Evolutionary conservation across 2,888 invertebrate species (phyloP).

Genomic region (Drosophila buzzatii): DNA sequence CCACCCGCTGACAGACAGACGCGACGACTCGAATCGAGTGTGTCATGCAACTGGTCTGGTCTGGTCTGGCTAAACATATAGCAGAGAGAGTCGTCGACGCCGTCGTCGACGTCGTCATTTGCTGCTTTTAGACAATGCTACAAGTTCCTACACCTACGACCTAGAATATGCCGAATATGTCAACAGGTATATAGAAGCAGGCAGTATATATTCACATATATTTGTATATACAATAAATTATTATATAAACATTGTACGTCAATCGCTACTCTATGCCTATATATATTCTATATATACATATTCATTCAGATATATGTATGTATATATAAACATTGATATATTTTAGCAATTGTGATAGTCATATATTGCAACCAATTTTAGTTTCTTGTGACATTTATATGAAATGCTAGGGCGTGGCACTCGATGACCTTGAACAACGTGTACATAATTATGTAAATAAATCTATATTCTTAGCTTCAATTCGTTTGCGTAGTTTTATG

Average conservation of each 20-base stretch:
- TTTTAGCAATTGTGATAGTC: constrained; percentile 42
- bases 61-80: constrained; percentile 41
- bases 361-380: constrained; percentile 31
- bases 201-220: constrained; percentile 15
- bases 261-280: constrained; percentile 30
- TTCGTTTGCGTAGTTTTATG: neutral
- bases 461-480: neutral
- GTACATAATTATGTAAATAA: neutral
- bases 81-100: constrained; percentile 32
- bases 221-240: constrained; percentile 13
- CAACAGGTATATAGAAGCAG: constrained; percentile 72
- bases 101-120: constrained; percentile 65
- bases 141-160: constrained; percentile 80
- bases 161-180: constrained; percentile 80
- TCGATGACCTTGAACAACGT: constrained; percentile 36
- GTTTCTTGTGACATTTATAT: constrained; percentile 26
- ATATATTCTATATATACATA: constrained; percentile 17
- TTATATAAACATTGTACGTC: constrained; percentile 38
- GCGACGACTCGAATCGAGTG: constrained; percentile 35
- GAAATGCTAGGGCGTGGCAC: constrained; percentile 21
- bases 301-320: constrained; percentile 7
- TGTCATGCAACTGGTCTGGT: constrained; percentile 53
- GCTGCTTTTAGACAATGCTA: constrained; percentile 77
- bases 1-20: constrained; percentile 9
- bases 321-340: constrained; percentile 24